Percentiles rank a stretch among this genome's conserved stretches.
Conservation (phyloP, 2,797 vertebrate species). For the Acrossocheilus wenchowensis region DNA sequence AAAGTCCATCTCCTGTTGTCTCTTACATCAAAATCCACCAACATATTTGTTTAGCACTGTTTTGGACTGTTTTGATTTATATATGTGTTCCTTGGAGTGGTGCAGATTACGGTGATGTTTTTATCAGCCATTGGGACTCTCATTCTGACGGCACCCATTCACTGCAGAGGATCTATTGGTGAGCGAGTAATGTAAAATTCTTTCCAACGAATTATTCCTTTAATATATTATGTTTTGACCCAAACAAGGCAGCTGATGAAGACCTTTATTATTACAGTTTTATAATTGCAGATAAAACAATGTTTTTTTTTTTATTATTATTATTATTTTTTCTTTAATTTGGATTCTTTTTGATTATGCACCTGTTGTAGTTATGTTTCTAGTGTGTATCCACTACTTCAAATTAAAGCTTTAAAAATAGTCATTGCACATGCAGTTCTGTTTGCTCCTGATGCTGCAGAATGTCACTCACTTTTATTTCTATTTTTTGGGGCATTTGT, state of each 20-base stretch:
- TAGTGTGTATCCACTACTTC: background rate
- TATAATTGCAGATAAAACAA: background rate
- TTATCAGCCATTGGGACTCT: background rate
- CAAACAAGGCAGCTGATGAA: background rate
- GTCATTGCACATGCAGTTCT: background rate
- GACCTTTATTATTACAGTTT: background rate
- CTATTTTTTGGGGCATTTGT: slow-evolving; percentile 9
- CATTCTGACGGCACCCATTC: background rate
- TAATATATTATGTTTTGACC: background rate
- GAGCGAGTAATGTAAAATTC: background rate
- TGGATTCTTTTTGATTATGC: background rate
- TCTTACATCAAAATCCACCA: background rate
- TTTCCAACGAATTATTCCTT: background rate
- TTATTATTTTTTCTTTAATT: background rate
- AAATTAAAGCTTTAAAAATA: background rate
- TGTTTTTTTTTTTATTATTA: too few species aligned
- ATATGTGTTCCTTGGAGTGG: too few species aligned
- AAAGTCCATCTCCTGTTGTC: background rate
- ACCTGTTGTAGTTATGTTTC: background rate
- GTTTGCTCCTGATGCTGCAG: background rate
- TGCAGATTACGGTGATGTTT: background rate
- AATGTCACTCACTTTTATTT: background rate
- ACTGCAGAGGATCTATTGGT: background rate
- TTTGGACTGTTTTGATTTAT: background rate
- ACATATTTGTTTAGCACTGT: background rate